Base-by-base conservation (phyloP, 2,113 vertebrate species). In the Saguinus imperator region DNA sequence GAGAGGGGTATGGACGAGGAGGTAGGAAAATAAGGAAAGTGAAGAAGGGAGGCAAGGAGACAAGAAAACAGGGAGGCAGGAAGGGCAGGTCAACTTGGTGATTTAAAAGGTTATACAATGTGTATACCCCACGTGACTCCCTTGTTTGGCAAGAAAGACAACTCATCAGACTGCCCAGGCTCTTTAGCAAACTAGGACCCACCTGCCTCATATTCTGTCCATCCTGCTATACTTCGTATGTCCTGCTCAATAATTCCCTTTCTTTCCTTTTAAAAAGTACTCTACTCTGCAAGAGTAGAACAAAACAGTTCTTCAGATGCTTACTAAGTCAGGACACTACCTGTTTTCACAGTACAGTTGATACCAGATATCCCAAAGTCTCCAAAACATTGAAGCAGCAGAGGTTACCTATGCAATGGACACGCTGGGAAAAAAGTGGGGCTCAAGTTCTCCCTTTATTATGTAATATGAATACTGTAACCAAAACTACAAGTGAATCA, bases 311-410 rank as follows among this genome's bases (percentile, higher is more conserved):
- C 52, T 86, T 88, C 58, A n/a, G 8, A 76, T 77, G 40, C 11
- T 92, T 94, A 70, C 40, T 88, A 84, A 91, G 77, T 76, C 66
- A 91, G 91, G 89, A 29, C 27, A 77, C 57, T 90, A 45, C n/a
- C 86, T 81, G 35, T 43, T 89, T 89, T 72, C 35, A 50, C 6
- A 8, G 70, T 50, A 75, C 32, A 89, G 75, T 14, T 93, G 57
- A 91, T 48, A 82, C 61, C 55, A 94, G 79, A 81, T 48, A 89
- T 27, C 58, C 75, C 18, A 23, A 64, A 76, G 86, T 76, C 61
- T 50, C 80, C 29, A 91, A 23, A 50, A 9, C 73, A 92, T 0
- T n/a, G 8, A 94, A 68, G 50, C 93, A 37, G 21, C 11, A 94
- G 52, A 82, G 8, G 16, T 40, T 73, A 27, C 40, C 70, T 57